Conservation (phyloP, 2,113 vertebrate species). For the Tragelaphus strepsiceros region DNA sequence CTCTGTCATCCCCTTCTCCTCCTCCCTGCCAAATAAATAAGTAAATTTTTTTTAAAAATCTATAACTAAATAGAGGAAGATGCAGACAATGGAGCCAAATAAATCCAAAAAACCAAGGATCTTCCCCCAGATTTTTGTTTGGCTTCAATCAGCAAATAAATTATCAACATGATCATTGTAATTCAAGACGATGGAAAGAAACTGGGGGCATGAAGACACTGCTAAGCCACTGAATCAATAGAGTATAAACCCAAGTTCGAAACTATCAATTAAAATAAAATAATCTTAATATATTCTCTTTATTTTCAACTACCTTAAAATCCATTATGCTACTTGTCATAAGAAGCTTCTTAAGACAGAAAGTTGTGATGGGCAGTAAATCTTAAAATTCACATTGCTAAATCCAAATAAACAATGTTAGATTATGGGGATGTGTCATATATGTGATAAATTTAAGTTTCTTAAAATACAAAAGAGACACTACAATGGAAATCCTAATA, state of each 20-base stretch:
- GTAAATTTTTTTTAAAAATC: neutral
- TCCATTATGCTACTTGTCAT: neutral
- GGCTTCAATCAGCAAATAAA: neutral
- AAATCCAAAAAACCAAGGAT: neutral
- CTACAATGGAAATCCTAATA: neutral
- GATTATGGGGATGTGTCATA: neutral
- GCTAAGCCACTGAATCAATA: neutral
- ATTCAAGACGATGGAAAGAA: neutral
- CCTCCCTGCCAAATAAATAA: neutral
- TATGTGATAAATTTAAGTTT: neutral
- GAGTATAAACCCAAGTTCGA: neutral
- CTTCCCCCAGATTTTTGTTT: neutral
- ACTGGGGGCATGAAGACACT: neutral
- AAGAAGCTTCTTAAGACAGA: neutral
- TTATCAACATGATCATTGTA: neutral
- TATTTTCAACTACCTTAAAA: neutral
- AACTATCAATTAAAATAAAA: neutral
- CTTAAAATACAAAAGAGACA: neutral
- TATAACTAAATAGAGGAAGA: neutral
- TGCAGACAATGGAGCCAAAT: neutral
- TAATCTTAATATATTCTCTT: neutral
- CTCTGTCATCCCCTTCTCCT: neutral
- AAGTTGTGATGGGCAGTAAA: neutral
- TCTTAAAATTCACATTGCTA: neutral
- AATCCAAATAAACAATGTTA: neutral